Base-by-base conservation (phyloP, 1,140 invertebrate genomes). In the Megathymus violae region DNA sequence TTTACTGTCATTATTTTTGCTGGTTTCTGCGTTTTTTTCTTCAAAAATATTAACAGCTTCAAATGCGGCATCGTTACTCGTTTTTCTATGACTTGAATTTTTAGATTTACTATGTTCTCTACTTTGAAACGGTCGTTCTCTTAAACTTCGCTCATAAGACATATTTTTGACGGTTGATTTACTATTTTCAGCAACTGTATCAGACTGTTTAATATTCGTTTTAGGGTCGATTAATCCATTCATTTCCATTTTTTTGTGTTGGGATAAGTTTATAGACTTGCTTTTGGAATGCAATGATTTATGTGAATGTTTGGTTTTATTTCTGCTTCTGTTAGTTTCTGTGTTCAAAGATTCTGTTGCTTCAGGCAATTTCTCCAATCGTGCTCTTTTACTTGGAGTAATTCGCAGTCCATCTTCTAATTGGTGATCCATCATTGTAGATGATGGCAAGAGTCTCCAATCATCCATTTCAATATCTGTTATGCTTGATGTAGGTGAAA, bases 351-450 rank as follows among this genome's bases (percentile, higher is more conserved):
- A 19, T 67, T 74, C 52, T 65, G 71, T 70, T 27, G 44, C 40
- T 71, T 80, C 69, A 7, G 68, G 64, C 9, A 78, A 27, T 52
- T 75, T 74, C 44, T 73, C 80, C 19, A 80, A 52, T 64, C 64
- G 82, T 16, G 61, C 54, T 64, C 59, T 71, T 63, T 83, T 82
- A 6, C 63, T 46, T 11, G 82, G 83, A 40, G 80, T 81, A 25
- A 41, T 41, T 25, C 25, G 27, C 60, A 41, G 58, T 13, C 25
- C 67, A 43, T 69, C 75, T 59, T 82, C 78, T 14, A 82, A 38
- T 48, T 86, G 74, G 64, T 80, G 67, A 31, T 79, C 85, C 7
- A 90, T 74, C 85, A 89, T 88, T 10, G 88, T 90, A 14, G 88
- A 90, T 34, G 86, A 90, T 6, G 88, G 88, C 13, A 90, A 31